A percentile compares a stretch with the other conserved stretches of the same genome.
Evolutionary conservation across 2,888 invertebrate genomes (phyloP).

Genomic region (Cataglyphis altisquamis): DNA sequence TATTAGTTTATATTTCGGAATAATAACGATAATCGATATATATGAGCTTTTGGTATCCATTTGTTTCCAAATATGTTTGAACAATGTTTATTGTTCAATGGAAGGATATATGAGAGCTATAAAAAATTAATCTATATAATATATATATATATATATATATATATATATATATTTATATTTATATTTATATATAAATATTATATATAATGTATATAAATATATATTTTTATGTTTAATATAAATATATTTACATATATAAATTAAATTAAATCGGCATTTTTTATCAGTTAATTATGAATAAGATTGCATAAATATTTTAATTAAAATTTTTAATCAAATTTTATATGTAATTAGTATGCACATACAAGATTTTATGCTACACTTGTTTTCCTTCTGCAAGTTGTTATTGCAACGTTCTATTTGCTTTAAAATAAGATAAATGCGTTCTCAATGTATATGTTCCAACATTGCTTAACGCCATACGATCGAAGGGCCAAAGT

Average conservation of each 20-base stretch:
- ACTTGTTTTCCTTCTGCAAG: neutral
- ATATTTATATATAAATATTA: neutral
- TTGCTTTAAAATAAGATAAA: slow-evolving; percentile 15
- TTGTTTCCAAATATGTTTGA: neutral
- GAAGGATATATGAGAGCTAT: neutral
- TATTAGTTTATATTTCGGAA: neutral
- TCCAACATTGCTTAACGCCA: slow-evolving; percentile 20
- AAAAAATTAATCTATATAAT: neutral
- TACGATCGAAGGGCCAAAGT: slow-evolving; percentile 18
- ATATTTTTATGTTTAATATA: neutral
- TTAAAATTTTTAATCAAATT: slow-evolving; percentile 26
- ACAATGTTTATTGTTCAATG: neutral
- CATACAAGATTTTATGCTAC: neutral
- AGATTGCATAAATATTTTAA: slow-evolving; percentile 2
- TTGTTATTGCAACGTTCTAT: slow-evolving; percentile 10
- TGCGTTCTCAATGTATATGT: slow-evolving; percentile 31
- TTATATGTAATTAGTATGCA: neutral
- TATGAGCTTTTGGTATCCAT: neutral
- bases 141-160: no score
- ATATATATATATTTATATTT: no score
- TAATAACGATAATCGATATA: slow-evolving; percentile 2
- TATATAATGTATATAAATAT: no score
- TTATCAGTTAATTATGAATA: neutral
- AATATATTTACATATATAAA: neutral
- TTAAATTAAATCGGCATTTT: neutral